Percentiles rank a stretch among this genome's conserved stretches.
Conservation (phyloP, 1,140 invertebrate genomes). For the Dreissena polymorpha region DNA sequence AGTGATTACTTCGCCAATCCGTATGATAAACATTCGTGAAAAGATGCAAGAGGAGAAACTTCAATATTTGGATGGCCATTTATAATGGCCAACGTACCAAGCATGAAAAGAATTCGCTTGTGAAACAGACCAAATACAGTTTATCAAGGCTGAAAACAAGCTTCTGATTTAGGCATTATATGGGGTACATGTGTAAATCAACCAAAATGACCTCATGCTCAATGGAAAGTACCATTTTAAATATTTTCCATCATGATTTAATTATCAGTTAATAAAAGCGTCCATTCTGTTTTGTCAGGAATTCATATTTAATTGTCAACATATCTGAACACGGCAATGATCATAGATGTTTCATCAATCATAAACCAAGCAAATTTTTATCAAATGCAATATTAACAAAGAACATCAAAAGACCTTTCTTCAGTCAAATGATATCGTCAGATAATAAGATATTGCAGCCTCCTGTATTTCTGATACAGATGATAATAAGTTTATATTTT, state of each 20-base stretch:
- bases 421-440: conserved; percentile 22
- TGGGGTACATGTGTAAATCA: no score
- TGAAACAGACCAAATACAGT: no score
- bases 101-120: no score
- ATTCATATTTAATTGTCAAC: not conserved
- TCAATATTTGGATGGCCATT: conserved; percentile 3
- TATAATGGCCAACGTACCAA: not conserved
- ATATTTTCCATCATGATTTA: no score
- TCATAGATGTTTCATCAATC: conserved; percentile 37
- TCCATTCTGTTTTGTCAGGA: not conserved
- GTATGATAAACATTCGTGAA: not conserved
- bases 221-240: not conserved
- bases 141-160: no score
- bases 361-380: conserved; percentile 38
- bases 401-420: conserved; percentile 21
- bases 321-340: conserved; percentile 19
- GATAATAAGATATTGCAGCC: conserved; percentile 20
- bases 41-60: not conserved
- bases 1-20: not conserved
- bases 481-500: conserved; percentile 17
- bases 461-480: conserved; percentile 20
- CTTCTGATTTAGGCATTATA: no score
- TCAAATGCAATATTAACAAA: conserved; percentile 34
- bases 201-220: not conserved
- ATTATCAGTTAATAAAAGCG: no score